Conservation (phyloP, 35 echinoderm and acorn worm species). For the Patiria miniata region DNA sequence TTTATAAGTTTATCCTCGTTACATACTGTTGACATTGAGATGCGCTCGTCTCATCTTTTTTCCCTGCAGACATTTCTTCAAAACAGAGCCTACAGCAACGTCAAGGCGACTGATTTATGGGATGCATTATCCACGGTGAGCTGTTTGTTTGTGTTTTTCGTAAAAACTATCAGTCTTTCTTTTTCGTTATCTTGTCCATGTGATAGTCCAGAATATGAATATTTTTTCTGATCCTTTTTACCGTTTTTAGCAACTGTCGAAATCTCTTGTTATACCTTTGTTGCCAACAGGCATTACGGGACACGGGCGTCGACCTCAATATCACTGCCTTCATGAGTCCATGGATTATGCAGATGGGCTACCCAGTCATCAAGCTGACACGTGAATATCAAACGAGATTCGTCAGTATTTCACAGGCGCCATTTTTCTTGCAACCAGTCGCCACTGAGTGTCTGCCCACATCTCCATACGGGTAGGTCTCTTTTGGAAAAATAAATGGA, state of each 20-base stretch:
- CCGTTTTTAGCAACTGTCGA: too few species aligned
- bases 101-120: conserved; percentile 48
- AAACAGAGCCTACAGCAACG: conserved; percentile 54
- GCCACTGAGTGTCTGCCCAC: not conserved
- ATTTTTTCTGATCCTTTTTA: too few species aligned
- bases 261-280: too few species aligned
- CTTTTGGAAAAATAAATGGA: too few species aligned
- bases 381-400: conserved; percentile 45
- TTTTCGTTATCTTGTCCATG: too few species aligned
- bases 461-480: conserved; percentile 55
- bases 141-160: too few species aligned
- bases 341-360: conserved; percentile 57
- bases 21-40: too few species aligned
- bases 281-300: not conserved
- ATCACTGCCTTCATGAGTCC: conserved; percentile 50
- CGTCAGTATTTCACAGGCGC: conserved; percentile 37
- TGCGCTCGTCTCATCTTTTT: not conserved
- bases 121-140: conserved; percentile 17
- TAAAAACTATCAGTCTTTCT: too few species aligned
- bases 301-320: not conserved
- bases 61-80: conserved; percentile 33
- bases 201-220: too few species aligned
- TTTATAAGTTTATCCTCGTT: too few species aligned
- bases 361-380: conserved; percentile 47
- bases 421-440: conserved; percentile 44